These are phyloP conservation scores for Leptopilina boulardi DNA, from an alignment of 1,140 invertebrate genomes.

Conservation along the genomic window DNA sequence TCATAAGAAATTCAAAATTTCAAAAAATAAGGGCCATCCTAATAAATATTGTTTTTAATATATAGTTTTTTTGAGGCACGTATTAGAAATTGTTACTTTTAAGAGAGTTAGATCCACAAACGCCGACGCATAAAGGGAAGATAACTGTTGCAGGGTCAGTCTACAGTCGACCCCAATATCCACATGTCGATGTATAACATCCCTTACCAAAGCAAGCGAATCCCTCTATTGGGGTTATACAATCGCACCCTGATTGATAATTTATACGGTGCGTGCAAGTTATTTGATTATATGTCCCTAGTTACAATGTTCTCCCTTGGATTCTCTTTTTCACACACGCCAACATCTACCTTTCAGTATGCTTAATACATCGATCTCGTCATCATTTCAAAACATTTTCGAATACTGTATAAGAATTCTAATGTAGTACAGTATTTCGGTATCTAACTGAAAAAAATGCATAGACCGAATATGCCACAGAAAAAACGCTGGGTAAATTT, in stretches of 20 bases:
- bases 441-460: too few relatives aligned
- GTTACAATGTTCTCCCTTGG: constrained; percentile 41
- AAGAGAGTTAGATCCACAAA: constrained; percentile 49
- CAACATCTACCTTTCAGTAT: background rate
- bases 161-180: constrained; percentile 60
- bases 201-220: constrained; percentile 67
- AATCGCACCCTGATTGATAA: constrained; percentile 76
- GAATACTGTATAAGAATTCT: constrained; percentile 10
- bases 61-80: background rate
- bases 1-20: too few relatives aligned
- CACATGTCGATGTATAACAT: constrained; percentile 64
- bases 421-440: background rate
- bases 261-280: constrained; percentile 76
- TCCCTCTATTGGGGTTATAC: constrained; percentile 71
- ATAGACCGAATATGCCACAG: too few relatives aligned
- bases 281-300: constrained; percentile 73
- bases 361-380: background rate
- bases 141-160: constrained; percentile 67
- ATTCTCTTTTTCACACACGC: constrained; percentile 28
- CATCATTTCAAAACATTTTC: background rate
- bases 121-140: constrained; percentile 65
- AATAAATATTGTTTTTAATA: too few relatives aligned
- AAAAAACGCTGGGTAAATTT: too few relatives aligned
- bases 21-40: too few relatives aligned
- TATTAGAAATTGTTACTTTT: background rate